A percentile compares a stretch with the other conserved stretches of the same genome.
Evolutionary conservation across 2,113 vertebrate genomes (phyloP).

Genomic region (rat (Rattus norvegicus)): DNA sequence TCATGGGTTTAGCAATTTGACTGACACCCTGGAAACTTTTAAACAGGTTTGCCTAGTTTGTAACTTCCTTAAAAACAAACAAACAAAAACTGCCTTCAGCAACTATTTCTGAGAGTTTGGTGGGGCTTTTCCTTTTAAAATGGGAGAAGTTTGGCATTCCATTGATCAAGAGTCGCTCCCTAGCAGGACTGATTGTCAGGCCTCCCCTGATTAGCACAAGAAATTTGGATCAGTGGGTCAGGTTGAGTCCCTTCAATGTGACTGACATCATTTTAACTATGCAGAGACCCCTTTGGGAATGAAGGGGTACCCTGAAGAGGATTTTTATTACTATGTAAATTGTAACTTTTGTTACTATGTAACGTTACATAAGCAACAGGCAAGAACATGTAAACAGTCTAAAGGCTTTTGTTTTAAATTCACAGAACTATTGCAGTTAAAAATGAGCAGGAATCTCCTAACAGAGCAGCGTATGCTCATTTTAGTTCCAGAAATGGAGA

Average conservation of each 20-base stretch:
- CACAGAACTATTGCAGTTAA: neutral
- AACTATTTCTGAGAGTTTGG: neutral
- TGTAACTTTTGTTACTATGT: neutral
- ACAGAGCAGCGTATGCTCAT: neutral
- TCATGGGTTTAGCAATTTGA: neutral
- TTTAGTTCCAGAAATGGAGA: neutral
- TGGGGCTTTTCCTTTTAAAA: neutral
- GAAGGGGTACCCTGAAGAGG: neutral
- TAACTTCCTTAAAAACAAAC: neutral
- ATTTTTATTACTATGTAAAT: neutral
- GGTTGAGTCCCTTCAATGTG: neutral
- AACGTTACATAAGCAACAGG: neutral
- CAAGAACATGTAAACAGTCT: neutral
- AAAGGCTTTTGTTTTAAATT: neutral
- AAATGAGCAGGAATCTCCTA: neutral
- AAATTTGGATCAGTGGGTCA: no score
- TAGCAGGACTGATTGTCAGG: neutral
- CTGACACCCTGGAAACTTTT: neutral
- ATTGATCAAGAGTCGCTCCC: neutral
- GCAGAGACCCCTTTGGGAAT: neutral
- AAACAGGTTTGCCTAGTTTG: neutral
- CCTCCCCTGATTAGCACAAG: neutral
- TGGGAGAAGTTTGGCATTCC: neutral
- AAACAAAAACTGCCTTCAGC: neutral
- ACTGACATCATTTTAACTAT: neutral